phyloP scores from a whole-genome alignment of 2,888 invertebrate genomes.

The Protophormia terraenovae region DNA sequence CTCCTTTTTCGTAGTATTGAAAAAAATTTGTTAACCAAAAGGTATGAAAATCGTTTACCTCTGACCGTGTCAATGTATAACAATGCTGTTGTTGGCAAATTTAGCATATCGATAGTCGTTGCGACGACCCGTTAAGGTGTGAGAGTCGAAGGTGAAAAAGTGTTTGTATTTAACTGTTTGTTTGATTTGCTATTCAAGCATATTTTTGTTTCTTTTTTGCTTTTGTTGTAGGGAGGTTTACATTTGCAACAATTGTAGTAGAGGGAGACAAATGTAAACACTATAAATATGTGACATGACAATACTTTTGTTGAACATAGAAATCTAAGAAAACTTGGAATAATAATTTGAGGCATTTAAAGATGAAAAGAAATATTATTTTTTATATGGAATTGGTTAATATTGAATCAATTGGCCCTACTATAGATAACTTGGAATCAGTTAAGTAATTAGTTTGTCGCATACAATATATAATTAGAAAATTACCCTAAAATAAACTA shows the following conservation, averaged over 20 bases:
- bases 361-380: too few species aligned
- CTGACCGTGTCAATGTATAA: constrained; percentile 24
- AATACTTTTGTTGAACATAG: too few species aligned
- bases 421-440: too few species aligned
- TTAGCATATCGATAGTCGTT: constrained; percentile 58
- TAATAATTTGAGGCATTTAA: too few species aligned
- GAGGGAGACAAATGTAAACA: not conserved
- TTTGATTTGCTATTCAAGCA: constrained; percentile 10
- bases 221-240: too few species aligned
- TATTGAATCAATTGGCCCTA: too few species aligned
- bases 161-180: constrained; percentile 5
- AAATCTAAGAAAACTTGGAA: too few species aligned
- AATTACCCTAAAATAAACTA: too few species aligned
- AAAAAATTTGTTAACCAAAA: constrained; percentile 11
- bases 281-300: not conserved
- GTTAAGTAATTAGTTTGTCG: too few species aligned
- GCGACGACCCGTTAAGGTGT: not conserved
- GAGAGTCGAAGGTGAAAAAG: not conserved
- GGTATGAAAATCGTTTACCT: constrained; percentile 57
- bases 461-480: too few species aligned
- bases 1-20: not conserved
- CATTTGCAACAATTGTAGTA: not conserved
- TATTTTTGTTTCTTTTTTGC: not conserved
- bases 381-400: too few species aligned
- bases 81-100: constrained; percentile 51